Conservation (phyloP, 2,888 invertebrate genomes). For the Monoplex corrugatus region DNA sequence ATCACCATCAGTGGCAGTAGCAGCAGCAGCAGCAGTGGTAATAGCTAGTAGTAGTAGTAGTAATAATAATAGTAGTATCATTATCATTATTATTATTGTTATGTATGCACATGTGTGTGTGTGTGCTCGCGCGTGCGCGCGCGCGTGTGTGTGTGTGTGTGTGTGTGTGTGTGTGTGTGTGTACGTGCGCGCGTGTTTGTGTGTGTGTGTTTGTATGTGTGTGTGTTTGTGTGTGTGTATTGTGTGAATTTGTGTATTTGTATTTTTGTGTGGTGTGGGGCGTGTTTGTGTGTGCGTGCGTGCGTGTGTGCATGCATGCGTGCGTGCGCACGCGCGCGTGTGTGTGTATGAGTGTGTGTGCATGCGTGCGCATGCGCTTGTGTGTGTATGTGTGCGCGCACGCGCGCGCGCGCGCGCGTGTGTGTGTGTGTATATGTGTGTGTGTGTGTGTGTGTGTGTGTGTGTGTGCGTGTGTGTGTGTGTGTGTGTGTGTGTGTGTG, state of each 20-base stretch:
- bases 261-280: too few species aligned
- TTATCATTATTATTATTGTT: neutral
- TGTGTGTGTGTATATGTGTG: neutral
- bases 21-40: too few species aligned
- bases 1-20: too few species aligned
- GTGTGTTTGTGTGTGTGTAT: neutral
- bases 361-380: neutral
- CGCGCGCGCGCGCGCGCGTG: neutral
- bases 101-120: neutral
- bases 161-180: neutral
- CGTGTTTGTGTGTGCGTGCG: neutral
- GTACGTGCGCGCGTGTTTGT: neutral
- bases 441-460: constrained; percentile 1
- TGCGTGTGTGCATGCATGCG: neutral
- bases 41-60: neutral
- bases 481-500: neutral
- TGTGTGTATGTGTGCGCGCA: constrained; percentile 4
- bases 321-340: neutral
- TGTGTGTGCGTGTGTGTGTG: constrained; percentile 12
- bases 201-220: too few species aligned
- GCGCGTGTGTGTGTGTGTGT: neutral
- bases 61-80: neutral
- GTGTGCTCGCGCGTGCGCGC: too few species aligned
- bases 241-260: neutral
- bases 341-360: constrained; percentile 22